Evolutionary conservation across 2,113 vertebrate species (phyloP), one percentile per base, ranked within the genome.

Genomic region (Oreochromis aureus): DNA sequence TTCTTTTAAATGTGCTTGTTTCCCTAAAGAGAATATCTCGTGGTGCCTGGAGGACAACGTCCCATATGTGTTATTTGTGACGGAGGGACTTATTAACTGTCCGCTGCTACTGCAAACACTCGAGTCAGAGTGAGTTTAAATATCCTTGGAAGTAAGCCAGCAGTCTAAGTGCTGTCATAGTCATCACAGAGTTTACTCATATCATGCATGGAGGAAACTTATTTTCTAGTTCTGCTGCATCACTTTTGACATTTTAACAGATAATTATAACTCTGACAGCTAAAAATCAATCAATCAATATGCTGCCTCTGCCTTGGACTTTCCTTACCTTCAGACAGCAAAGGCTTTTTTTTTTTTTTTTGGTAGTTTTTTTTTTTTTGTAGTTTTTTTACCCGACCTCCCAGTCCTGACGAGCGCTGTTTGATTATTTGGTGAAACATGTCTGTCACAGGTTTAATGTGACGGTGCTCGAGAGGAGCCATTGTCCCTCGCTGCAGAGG

Each of bases 41-140:
- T 95, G 94, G 94, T 92, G 95, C 83, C 88, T 97, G 93, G 95
- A 97, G 82, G 95, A 98, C 56, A 93, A 91, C 34, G 90, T 99
- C 90, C 97, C 98, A 0, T 97, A 98, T 86, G 93, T 97, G 66
- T 93, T 99, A 94, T 89, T 98, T 71, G 94, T 97, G 94, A 98
- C 97, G 2, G 98, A 98, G 84, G 97, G 97, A 83, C 96, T 99
- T 91, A 89, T 98, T 87, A 95, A 95, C 87, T 93, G 84, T 88
- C 96, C 97, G 24, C 93, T 96, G 87, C 94, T 99, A 88, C 97
- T 98, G 86, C 97, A 97, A 86, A 95, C 95, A 19, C 96, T 99
- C 6, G 98, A 99, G 94, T 98, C 98, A 51, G 95, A 93, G 98
- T 99, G 95, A 97, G 96, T 92, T 2, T 61, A 61, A 61, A 19